phyloP scores from a whole-genome alignment of 2,113 vertebrate genomes.

The Mola mola region DNA sequence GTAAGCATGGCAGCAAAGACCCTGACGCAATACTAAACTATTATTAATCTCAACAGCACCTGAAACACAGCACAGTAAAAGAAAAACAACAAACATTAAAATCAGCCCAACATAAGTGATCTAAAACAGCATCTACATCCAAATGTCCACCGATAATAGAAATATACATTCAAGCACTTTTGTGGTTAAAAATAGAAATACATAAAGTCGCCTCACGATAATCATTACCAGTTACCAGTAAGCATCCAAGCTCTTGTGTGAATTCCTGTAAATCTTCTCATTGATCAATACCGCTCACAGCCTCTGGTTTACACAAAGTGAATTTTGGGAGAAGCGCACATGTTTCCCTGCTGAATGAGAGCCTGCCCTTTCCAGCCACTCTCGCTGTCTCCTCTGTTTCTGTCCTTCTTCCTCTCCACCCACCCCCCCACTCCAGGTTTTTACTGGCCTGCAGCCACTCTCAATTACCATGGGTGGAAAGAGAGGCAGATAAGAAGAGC shows the following conservation, averaged over 20 bases:
- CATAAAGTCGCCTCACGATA: no score
- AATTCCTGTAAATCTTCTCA: constrained; percentile 75
- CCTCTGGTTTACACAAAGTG: constrained; percentile 61
- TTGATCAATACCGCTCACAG: constrained; percentile 70
- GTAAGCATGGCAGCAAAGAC: constrained; percentile 23
- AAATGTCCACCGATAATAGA: no score
- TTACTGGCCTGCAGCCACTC: constrained; percentile 75
- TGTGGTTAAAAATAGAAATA: no score
- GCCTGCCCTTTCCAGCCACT: constrained; percentile 79
- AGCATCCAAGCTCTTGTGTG: constrained; percentile 59
- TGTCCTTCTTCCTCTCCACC: constrained; percentile 57
- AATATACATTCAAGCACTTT: no score
- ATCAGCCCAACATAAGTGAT: constrained; percentile 5
- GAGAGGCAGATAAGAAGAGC: constrained; percentile 80
- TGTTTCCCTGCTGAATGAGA: constrained; percentile 79
- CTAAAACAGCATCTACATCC: no score
- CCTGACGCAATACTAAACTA: constrained; percentile 13
- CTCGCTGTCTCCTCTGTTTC: constrained; percentile 64
- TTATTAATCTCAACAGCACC: constrained; percentile 1
- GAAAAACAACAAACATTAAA: not conserved
- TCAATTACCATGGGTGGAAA: constrained; percentile 80
- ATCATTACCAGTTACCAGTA: constrained; percentile 79
- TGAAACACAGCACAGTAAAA: not conserved
- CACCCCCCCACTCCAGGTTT: constrained; percentile 47
- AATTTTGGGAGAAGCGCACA: constrained; percentile 71